phyloP scores from a whole-genome alignment of 2,113 vertebrate genomes.

The Oncorhynchus nerka region DNA sequence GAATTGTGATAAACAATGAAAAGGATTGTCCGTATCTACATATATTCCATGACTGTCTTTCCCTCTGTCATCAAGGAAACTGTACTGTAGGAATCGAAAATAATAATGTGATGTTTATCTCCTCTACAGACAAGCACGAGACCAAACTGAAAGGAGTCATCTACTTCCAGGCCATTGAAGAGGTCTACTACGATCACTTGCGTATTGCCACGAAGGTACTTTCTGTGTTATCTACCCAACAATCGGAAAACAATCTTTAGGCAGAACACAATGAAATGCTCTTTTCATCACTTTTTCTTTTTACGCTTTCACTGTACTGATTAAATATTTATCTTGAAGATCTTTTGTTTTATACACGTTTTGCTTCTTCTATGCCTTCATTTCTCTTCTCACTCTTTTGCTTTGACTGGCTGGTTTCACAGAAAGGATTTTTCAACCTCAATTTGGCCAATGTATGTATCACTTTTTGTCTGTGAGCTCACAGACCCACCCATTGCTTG shows the following conservation, averaged over 20 bases:
- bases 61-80: too few species aligned
- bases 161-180: conserved; percentile 98
- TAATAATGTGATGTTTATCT: not conserved
- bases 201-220: conserved; percentile 92
- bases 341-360: not conserved
- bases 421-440: conserved; percentile 71
- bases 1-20: too few species aligned
- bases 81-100: not conserved
- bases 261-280: too few species aligned
- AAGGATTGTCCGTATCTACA: too few species aligned
- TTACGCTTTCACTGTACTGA: conserved; percentile 9
- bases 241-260: too few species aligned
- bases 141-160: conserved; percentile 96
- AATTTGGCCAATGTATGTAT: conserved; percentile 71
- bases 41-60: too few species aligned
- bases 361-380: conserved; percentile 27
- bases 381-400: conserved; percentile 30
- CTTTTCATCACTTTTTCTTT: not conserved
- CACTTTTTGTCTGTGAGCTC: not conserved
- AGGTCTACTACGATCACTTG: conserved; percentile 97
- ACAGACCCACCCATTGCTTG: not conserved
- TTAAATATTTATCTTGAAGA: conserved; percentile 1
- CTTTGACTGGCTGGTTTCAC: conserved; percentile 49
- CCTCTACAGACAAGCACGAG: conserved; percentile 89
- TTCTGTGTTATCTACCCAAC: not conserved